A percentile compares a stretch with the other conserved stretches of the same genome.
Conservation (phyloP, 2,888 invertebrate genomes). For the Diploptera punctata region DNA sequence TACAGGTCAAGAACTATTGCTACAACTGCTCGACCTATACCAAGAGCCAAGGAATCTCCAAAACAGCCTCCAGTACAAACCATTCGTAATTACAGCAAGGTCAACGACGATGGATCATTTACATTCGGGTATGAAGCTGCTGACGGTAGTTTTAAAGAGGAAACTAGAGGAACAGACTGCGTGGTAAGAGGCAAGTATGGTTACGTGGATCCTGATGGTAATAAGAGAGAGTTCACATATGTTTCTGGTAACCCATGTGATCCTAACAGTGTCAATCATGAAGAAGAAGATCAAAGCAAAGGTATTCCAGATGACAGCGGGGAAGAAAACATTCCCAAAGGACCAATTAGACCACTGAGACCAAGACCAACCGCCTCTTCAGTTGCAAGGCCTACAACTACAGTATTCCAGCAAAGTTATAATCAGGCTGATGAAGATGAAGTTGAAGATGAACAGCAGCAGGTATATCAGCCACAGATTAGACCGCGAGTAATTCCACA, state of each 20-base stretch:
- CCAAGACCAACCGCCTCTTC: constrained; percentile 55
- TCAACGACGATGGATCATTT: constrained; percentile 83
- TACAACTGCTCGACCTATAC: constrained; percentile 51
- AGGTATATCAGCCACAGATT: constrained; percentile 41
- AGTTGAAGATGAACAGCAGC: constrained; percentile 64
- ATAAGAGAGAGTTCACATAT: constrained; percentile 85
- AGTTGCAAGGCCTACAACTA: constrained; percentile 61
- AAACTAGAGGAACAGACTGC: constrained; percentile 84
- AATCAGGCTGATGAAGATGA: constrained; percentile 65
- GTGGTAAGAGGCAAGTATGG: constrained; percentile 88
- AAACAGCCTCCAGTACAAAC: constrained; percentile 82
- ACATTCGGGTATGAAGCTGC: constrained; percentile 86
- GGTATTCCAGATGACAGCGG: constrained; percentile 58
- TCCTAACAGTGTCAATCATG: constrained; percentile 78
- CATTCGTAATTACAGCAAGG: constrained; percentile 82
- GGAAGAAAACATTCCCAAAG: constrained; percentile 68
- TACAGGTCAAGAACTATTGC: constrained; percentile 44
- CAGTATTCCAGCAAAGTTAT: constrained; percentile 75
- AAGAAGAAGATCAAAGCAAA: constrained; percentile 60
- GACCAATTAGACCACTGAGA: constrained; percentile 45
- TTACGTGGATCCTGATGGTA: constrained; percentile 85
- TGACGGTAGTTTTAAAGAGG: constrained; percentile 86
- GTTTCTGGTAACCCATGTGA: constrained; percentile 87
- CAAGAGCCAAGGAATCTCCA: constrained; percentile 62
- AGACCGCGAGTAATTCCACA: constrained; percentile 2